Evolutionary conservation across 2,113 vertebrate genomes (phyloP), one percentile per base, ranked within the genome.

Genomic region (Sakesphorus luctuosus): DNA sequence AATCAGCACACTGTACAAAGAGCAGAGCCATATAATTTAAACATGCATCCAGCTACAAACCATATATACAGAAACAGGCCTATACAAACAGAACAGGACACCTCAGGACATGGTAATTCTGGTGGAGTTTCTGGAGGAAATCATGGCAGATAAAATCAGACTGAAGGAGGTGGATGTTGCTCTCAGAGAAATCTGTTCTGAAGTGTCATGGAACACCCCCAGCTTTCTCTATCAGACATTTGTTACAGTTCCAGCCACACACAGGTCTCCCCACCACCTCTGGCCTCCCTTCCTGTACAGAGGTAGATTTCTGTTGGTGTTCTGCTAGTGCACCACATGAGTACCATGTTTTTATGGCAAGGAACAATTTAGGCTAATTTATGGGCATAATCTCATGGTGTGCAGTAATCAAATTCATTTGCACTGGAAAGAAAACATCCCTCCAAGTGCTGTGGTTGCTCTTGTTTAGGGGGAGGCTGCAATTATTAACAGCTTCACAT

Each of bases 21-120:
- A 91, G 92, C 69, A 40, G 87, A 90, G 61, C 8, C 10, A 81
- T 93, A 95, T 88, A 95, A 97, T 96, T 97, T 96, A 97, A 95
- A 97, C 87, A 94, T 93, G 92, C 89, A 61, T 53, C 73, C 35
- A 93, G 74, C 87, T 95, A 84, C 58, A 94, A 96, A 92, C 90
- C 90, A 92, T 96, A 95, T 96, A 94, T 97, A 97, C 96, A 97
- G 9, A 88, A 91, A 77, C 35, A 71, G 44, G 67, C 71, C 82
- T 86, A 35, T 89, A 95, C 94, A 95, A 95, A 94, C 47, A 84
- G 56, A 90, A 86, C 79, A 93, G 85, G 65, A 80, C 36, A 72
- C 74, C 84, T 90, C 18, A 43, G 80, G 74, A 93, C 85, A 83
- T 71, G 13, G 6, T 28, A 78, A 78, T 69, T 78, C 81, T 21